Evolutionary conservation across 1,140 invertebrate genomes (phyloP).

Genomic region (Drosophila watanabei): DNA sequence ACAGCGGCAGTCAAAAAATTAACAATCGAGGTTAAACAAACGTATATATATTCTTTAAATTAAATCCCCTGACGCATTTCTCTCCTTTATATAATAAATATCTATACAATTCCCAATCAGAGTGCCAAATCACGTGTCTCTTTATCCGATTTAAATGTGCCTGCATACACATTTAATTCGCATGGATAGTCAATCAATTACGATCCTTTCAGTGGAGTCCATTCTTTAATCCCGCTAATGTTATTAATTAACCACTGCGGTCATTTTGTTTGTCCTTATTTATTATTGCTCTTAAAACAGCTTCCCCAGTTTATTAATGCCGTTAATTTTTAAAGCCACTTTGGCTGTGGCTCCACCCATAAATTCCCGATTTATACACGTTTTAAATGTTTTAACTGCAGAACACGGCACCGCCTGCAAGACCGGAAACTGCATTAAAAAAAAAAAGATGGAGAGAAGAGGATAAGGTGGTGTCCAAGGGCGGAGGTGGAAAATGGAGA

Average conservation of each 20-base stretch:
- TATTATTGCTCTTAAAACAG: conserved; percentile 29
- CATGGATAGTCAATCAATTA: conserved; percentile 18
- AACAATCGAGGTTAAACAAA: not conserved
- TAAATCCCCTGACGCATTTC: not conserved
- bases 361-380: conserved; percentile 62
- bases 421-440: conserved; percentile 50
- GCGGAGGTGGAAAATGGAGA: conserved; percentile 23
- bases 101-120: not conserved
- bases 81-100: not conserved
- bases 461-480: conserved; percentile 27
- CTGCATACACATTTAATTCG: not conserved
- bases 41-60: not conserved
- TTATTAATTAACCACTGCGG: conserved; percentile 45
- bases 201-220: conserved; percentile 4
- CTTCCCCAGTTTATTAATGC: conserved; percentile 52
- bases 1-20: not conserved
- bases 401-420: conserved; percentile 39
- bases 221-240: conserved; percentile 38
- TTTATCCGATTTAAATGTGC: conserved; percentile 5
- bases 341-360: conserved; percentile 37
- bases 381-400: conserved; percentile 70
- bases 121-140: not conserved
- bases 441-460: conserved; percentile 7
- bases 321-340: conserved; percentile 77
- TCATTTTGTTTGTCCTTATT: conserved; percentile 27